Evolutionary conservation across 2,113 vertebrate species (phyloP), one percentile per base, ranked within the genome.

Genomic region (Phocoena phocoena): DNA sequence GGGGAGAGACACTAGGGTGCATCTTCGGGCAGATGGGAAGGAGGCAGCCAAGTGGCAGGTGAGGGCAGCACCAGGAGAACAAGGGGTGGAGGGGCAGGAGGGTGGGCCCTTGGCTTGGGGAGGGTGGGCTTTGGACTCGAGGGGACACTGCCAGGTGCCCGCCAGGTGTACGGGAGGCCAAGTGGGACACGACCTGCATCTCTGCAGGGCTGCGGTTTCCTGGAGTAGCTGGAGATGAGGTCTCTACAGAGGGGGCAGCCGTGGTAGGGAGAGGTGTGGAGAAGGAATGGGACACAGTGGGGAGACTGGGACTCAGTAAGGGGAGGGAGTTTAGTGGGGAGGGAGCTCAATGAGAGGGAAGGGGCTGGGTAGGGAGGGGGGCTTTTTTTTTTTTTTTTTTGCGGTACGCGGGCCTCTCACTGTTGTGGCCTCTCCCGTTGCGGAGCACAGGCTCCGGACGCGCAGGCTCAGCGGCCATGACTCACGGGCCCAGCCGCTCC

Each of bases 111-210:
- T 50, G 86, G 68, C 68, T 88, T 33, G 25, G 63, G 33, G 62
- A 25, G 0, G 18, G 18, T 1, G 0, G 62, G 31, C 33, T 92
- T 80, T 70, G 73, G 55, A 6, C 26, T 3, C 33, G 26, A 26
- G 10, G 15, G 50, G 21, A 33, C 36, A 31, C 26, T 33, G 14
- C 33, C 31, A 36, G 25, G 8, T 70, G 62, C 33, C 31, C 47
- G 1, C 8, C 62, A 70, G 44, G 63, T 3, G 26, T 15, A 8
- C 33, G 9, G 50, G 26, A 20, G 47, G 15, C 11, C 0, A 3
- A 31, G 58, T 17, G 76, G 44, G 87, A n/a, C 17, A 1, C 67
- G 0, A 18, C 73, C 67, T 62, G 25, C 53, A 14, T 85, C 50
- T 73, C 60, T 8, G 4, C 0, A n/a, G 1, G 10, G 25, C 50